Evolutionary conservation across 2,113 vertebrate genomes (phyloP).

Genomic region (Procavia capensis): DNA sequence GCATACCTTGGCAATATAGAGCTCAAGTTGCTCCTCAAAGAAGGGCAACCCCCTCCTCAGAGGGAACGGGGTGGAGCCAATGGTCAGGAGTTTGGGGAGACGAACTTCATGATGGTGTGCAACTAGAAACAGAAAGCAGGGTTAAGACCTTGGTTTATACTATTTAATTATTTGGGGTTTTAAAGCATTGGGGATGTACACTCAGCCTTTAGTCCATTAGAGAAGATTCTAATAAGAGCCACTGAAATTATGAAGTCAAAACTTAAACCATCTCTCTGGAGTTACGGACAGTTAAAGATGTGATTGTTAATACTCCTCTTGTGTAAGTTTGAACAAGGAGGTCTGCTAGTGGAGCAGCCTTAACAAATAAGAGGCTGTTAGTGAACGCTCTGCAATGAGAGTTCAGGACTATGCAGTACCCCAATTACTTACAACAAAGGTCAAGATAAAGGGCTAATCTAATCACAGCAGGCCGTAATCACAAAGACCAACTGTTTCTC

Average conservation of each 20-base stretch:
- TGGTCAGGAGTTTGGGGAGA: neutral
- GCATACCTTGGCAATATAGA: neutral
- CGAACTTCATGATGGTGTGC: neutral
- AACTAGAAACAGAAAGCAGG: neutral
- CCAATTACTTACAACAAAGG: neutral
- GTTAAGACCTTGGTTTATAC: neutral
- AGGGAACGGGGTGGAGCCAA: neutral
- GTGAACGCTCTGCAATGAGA: neutral
- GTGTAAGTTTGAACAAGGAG: neutral
- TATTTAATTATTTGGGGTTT: too few species aligned
- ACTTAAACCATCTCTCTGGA: neutral
- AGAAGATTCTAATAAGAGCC: neutral
- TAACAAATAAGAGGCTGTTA: neutral
- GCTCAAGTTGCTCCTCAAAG: neutral
- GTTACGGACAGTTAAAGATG: too few species aligned
- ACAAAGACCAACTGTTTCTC: too few species aligned
- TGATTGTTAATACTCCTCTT: too few species aligned
- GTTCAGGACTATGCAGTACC: neutral
- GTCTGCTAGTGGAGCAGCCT: neutral
- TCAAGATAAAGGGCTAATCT: too few species aligned
- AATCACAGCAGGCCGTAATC: too few species aligned
- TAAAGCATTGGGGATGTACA: too few species aligned
- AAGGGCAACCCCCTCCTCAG: neutral
- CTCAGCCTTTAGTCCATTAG: neutral
- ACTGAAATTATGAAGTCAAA: neutral